Base-by-base conservation (phyloP, 2,113 vertebrate genomes). In the Crotalus viridis region DNA sequence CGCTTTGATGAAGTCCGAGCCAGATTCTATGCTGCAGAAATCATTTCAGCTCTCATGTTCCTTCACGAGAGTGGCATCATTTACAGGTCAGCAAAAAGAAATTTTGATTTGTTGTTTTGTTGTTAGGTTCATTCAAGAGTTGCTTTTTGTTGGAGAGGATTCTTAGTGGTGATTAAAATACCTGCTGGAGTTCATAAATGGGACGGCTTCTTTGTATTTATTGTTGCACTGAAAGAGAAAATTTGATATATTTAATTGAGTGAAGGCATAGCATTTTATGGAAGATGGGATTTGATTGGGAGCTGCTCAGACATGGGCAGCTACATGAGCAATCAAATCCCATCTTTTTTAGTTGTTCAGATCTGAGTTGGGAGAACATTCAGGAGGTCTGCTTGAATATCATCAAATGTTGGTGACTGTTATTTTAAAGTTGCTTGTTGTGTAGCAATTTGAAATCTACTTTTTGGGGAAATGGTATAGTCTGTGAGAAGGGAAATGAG, bases 21-120 rank as follows among this genome's bases (percentile, higher is more conserved):
- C 0, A 97, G 98, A 28, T 99, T 99, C 98, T 99, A 99, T 57
- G 98, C 99, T 0, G 99, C 99, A 0, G 99, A 99, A 97, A 99
- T 99, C 94, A 99, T 99, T 48, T 99, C 98, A 0, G 99, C 99
- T 0, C 99, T 99, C 96, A 99, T 99, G 98, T 99, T 99, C 96
- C 98, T 99, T 43, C 99, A 99, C 74, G 97, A 97, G 95, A 99
- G 99, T 95, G 99, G 98, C 95, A 99, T 99, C 96, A 98, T 99
- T 97, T 99, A 99, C 97, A 97, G 99, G 99, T 99, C 93, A 97
- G 98, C 95, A 8, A 22, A 56, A 85, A 13, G 2, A 9, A 5
- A 2, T 2, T 6, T 85, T 69, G 90, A 33, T n/a, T 4, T 87
- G 74, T 81, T 81, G 74, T 21, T 81, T 81, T 55, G 51, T 55